A percentile compares a stretch with the other conserved stretches of the same genome.
phyloP scores from a whole-genome alignment of 2,888 invertebrate genomes.

The Syrista parreyssii region DNA sequence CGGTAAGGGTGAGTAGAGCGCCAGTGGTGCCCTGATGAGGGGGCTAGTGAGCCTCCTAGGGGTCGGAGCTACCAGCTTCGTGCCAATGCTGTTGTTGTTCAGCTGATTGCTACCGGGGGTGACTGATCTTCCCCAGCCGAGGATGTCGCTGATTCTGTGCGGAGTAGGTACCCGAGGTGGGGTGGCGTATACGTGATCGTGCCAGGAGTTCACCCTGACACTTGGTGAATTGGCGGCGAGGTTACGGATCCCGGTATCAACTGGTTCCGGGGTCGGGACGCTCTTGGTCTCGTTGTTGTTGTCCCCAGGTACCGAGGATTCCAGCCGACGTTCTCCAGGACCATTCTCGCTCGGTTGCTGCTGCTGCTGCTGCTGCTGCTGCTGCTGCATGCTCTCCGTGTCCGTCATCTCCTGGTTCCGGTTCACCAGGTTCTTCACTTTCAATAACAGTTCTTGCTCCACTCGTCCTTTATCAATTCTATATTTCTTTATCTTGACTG shows the following conservation, averaged over 20 bases:
- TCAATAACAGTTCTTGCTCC: background rate
- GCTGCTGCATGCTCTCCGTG: slow-evolving; percentile 21
- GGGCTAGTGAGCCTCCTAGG: slow-evolving; percentile 42
- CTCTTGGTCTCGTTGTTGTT: slow-evolving; percentile 40
- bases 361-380: slow-evolving; percentile 22
- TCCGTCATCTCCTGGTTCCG: slow-evolving; percentile 5
- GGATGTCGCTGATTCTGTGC: slow-evolving; percentile 88
- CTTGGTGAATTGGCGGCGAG: background rate
- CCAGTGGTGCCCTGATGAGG: slow-evolving; percentile 41
- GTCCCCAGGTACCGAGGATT: slow-evolving; percentile 28
- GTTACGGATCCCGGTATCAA: background rate
- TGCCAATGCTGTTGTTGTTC: slow-evolving; percentile 22
- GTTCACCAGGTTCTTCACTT: background rate
- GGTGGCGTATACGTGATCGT: slow-evolving; percentile 88
- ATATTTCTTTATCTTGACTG: background rate
- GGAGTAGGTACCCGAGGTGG: slow-evolving; percentile 87
- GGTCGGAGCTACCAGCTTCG: slow-evolving; percentile 47
- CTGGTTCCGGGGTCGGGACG: background rate
- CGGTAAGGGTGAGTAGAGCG: slow-evolving; percentile 41
- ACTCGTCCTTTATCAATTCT: background rate
- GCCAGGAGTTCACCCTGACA: slow-evolving; percentile 72
- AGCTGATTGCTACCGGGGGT: slow-evolving; percentile 1
- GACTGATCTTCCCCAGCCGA: slow-evolving; percentile 70
- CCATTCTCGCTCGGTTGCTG: slow-evolving; percentile 28
- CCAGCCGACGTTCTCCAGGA: slow-evolving; percentile 2